phyloP scores from a whole-genome alignment of 2,113 vertebrate species.

The Sialia sialis region DNA sequence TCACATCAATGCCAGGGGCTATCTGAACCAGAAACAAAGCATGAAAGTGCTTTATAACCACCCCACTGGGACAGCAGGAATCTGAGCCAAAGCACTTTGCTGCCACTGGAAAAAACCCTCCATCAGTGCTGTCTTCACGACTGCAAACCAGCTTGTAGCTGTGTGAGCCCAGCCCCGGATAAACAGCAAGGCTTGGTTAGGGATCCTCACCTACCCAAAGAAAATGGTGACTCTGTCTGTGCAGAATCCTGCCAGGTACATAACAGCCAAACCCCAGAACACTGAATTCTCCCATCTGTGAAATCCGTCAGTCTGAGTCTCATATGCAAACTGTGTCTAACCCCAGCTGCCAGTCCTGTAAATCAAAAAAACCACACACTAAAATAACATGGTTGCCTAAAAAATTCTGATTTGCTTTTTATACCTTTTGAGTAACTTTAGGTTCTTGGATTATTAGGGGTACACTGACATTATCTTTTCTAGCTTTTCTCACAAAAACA shows the following conservation, averaged over 20 bases:
- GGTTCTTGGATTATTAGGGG: neutral
- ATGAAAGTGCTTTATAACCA: neutral
- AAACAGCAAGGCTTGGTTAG: neutral
- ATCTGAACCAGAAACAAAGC: neutral
- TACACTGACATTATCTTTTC: neutral
- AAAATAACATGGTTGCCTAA: neutral
- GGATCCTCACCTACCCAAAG: neutral
- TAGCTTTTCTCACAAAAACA: neutral
- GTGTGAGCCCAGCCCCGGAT: neutral
- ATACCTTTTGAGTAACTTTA: neutral
- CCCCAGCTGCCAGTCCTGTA: neutral
- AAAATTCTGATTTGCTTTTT: neutral
- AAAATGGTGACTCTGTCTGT: neutral
- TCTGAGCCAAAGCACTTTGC: neutral
- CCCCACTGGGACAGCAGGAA: neutral
- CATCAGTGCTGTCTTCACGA: neutral
- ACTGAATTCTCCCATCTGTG: neutral
- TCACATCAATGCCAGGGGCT: neutral
- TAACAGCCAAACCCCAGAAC: neutral
- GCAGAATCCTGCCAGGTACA: neutral
- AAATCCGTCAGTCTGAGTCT: neutral
- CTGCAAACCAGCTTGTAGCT: neutral
- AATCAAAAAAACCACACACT: neutral
- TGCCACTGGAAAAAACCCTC: neutral
- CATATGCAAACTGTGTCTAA: neutral